Evolutionary conservation across 2,113 vertebrate species (phyloP).

Genomic region (Chloropsis cyanopogon): DNA sequence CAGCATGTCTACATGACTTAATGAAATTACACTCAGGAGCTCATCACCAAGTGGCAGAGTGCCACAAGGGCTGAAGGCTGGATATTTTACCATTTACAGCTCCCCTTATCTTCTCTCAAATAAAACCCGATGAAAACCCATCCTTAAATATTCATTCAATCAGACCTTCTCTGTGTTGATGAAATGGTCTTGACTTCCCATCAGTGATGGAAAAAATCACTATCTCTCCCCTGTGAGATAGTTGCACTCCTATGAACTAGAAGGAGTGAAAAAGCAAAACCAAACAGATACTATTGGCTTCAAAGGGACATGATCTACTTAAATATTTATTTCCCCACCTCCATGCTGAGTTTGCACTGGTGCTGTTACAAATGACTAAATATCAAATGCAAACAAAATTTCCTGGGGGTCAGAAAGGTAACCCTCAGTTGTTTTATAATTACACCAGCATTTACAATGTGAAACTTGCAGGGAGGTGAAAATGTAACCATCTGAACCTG

Average conservation of each 20-base stretch:
- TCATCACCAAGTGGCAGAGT: neutral
- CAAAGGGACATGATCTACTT: neutral
- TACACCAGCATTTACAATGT: neutral
- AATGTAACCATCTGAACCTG: neutral
- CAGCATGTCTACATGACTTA: neutral
- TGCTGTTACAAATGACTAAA: neutral
- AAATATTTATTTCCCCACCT: neutral
- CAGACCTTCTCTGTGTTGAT: neutral
- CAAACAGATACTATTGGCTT: neutral
- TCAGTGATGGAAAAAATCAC: neutral
- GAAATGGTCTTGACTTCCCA: neutral
- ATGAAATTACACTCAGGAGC: neutral
- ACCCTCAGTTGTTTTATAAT: neutral
- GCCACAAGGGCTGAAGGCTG: neutral
- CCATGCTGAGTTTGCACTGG: neutral
- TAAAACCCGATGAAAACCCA: rapidly evolving
- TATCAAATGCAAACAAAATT: neutral
- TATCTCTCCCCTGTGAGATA: neutral
- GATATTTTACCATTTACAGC: neutral
- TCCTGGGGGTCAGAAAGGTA: neutral
- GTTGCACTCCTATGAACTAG: neutral
- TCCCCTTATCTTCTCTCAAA: neutral
- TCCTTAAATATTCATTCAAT: neutral
- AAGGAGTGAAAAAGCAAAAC: neutral
- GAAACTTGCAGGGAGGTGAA: neutral